Conservation (phyloP, 2,797 vertebrate genomes). For the Muscicapa striata region DNA sequence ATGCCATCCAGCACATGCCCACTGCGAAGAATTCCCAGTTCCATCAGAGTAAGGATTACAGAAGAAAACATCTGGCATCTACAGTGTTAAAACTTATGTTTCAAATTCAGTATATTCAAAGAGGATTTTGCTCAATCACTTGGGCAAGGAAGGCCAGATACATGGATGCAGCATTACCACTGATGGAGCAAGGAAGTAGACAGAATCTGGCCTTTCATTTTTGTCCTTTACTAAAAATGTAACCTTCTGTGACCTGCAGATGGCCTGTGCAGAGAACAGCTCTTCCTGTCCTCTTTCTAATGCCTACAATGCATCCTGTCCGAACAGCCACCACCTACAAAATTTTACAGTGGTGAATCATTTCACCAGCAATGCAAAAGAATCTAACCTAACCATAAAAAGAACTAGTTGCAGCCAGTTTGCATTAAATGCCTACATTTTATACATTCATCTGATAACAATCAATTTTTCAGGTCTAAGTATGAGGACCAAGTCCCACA, state of each 20-base stretch:
- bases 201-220: slow-evolving; percentile 47
- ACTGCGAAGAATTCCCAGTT: background rate
- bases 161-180: background rate
- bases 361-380: slow-evolving; percentile 65
- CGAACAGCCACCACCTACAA: slow-evolving; percentile 74
- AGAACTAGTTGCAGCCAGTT: background rate
- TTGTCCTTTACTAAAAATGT: slow-evolving; percentile 69
- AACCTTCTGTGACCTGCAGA: slow-evolving; percentile 74
- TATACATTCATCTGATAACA: background rate
- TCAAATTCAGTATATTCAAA: background rate
- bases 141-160: background rate
- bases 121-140: background rate
- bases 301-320: slow-evolving; percentile 77
- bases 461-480: background rate
- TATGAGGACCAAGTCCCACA: background rate
- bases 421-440: background rate
- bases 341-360: slow-evolving; percentile 77
- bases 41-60: background rate
- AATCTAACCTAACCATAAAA: slow-evolving; percentile 47
- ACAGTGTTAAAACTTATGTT: background rate
- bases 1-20: background rate
- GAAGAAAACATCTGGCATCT: background rate
- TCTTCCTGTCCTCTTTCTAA: slow-evolving; percentile 76
- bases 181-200: background rate
- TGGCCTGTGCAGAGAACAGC: slow-evolving; percentile 68